Evolutionary conservation across 2,888 invertebrate species (phyloP).

Genomic region (Hirtodrosophila confusa): DNA sequence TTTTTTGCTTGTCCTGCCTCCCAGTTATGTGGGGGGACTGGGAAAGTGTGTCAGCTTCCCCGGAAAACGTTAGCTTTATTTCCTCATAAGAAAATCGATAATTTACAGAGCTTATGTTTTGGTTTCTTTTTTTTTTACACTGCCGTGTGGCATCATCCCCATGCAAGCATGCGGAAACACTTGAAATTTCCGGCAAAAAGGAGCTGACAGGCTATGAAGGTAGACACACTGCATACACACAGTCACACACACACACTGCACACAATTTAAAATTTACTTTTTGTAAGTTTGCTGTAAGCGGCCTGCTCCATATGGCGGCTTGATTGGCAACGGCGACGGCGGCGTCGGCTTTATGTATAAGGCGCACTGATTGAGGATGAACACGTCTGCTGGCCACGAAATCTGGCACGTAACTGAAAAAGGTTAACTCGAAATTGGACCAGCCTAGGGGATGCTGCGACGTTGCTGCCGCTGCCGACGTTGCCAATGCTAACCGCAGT

Average conservation of each 20-base stretch:
- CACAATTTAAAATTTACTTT: slow-evolving; percentile 61
- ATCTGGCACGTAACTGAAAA: slow-evolving; percentile 74
- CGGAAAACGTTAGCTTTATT: slow-evolving; percentile 36
- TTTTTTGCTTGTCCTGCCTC: slow-evolving; percentile 2
- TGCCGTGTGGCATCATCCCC: slow-evolving; percentile 28
- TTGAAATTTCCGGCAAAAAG: slow-evolving; percentile 70
- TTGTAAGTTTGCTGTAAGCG: slow-evolving; percentile 37
- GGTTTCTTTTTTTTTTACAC: slow-evolving; percentile 32
- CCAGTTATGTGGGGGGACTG: background rate
- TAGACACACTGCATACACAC: slow-evolving; percentile 23
- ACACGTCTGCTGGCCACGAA: slow-evolving; percentile 64
- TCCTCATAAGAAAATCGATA: slow-evolving; percentile 73
- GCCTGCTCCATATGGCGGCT: slow-evolving; percentile 65
- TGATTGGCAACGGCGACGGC: slow-evolving; percentile 20
- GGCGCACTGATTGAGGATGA: slow-evolving; percentile 19
- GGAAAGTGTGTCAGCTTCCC: background rate
- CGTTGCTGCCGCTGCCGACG: slow-evolving; percentile 26
- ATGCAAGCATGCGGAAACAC: slow-evolving; percentile 57
- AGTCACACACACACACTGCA: slow-evolving; percentile 14
- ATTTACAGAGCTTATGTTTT: slow-evolving; percentile 66
- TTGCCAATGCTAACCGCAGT: slow-evolving; percentile 36
- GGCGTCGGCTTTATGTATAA: background rate
- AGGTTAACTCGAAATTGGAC: slow-evolving; percentile 48
- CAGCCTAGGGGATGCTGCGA: slow-evolving; percentile 70
- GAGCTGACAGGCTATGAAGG: too few species aligned